Conservation (phyloP, 2,113 vertebrate genomes). For the Odobenus rosmarus region DNA sequence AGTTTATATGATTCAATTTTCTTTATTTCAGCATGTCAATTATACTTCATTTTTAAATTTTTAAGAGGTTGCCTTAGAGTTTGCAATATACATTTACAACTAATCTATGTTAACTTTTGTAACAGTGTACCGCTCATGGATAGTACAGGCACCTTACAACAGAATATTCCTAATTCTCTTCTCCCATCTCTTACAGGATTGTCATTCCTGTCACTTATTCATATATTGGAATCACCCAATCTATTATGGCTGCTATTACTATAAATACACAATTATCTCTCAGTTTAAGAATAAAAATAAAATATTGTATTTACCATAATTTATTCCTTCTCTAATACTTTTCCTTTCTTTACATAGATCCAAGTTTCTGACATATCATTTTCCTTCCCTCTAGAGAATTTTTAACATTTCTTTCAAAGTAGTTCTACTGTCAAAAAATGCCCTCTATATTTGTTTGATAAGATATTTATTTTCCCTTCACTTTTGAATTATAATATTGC, state of each 20-base stretch:
- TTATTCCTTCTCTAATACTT: not conserved
- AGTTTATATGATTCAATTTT: not conserved
- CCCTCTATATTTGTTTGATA: not conserved
- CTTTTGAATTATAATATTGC: not conserved
- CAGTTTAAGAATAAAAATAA: constrained; percentile 2
- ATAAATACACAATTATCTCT: not conserved
- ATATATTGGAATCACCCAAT: not conserved
- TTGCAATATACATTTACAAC: not conserved
- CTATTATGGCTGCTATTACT: not conserved
- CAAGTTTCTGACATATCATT: not conserved
- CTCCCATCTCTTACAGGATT: not conserved
- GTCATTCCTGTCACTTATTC: not conserved
- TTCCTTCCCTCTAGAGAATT: not conserved
- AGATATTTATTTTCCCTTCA: not conserved
- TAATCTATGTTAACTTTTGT: not conserved
- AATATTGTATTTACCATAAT: not conserved
- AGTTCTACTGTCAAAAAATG: not conserved
- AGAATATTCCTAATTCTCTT: not conserved
- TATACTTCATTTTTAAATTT: not conserved
- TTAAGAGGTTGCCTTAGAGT: not conserved
- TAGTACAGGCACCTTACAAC: not conserved
- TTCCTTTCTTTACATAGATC: not conserved
- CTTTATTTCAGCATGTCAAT: not conserved
- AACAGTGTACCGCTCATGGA: not conserved
- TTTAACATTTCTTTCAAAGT: not conserved